These are phyloP conservation scores for Bergia puertoricense DNA, from an alignment of 92 coral and sea anemone species.

Conservation along the genomic window DNA sequence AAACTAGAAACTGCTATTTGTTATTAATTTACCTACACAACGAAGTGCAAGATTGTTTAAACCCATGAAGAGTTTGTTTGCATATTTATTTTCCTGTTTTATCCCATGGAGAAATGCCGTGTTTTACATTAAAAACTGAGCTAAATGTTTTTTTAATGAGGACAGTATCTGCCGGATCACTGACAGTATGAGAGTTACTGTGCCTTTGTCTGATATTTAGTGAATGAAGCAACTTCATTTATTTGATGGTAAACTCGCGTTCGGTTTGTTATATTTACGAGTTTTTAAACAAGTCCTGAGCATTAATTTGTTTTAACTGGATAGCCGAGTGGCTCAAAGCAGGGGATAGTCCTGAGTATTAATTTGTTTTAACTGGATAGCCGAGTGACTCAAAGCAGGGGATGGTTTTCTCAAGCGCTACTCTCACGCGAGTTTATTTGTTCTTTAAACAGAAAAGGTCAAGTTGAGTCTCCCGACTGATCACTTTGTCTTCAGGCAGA, in stretches of 20 bases:
- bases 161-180: neutral
- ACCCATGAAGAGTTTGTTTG: neutral
- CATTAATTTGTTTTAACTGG: no score
- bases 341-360: neutral
- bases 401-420: neutral
- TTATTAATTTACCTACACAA: no score
- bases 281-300: neutral
- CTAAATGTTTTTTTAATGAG: conserved; percentile 5
- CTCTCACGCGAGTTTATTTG: neutral
- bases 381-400: neutral
- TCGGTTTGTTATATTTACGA: neutral
- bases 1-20: no score
- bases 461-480: neutral
- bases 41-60: no score
- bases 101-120: conserved; percentile 34
- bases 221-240: neutral
- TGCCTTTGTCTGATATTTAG: neutral
- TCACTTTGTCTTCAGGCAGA: neutral
- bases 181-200: neutral
- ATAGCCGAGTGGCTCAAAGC: neutral
- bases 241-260: neutral
- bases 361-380: no score
- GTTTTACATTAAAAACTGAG: neutral
- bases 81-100: neutral
- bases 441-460: neutral